Evolutionary conservation across 1,140 invertebrate genomes (phyloP), one percentile per base, ranked within the genome.

Genomic region (Delia radicum): DNA sequence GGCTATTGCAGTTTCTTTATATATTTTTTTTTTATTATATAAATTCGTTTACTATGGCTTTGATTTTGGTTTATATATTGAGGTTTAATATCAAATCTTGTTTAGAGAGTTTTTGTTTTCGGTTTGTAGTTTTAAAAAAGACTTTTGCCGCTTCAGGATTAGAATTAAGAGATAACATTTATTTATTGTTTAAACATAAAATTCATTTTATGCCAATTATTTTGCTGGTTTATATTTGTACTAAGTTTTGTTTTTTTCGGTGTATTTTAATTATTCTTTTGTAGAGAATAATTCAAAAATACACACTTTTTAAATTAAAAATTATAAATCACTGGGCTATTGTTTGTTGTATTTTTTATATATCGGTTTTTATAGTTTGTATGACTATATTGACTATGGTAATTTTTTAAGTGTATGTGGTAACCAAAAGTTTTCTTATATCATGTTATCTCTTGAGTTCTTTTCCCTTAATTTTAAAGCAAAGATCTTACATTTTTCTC

Each of bases 321-420:
- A 82, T 82, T 74, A 82, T 84, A 85, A 84, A 83, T 85, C 84
- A 75, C 83, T 85, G 83, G 83, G 83, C 83, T 85, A 85, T 77
- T 77, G 76, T 65, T 76, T 73, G 48, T 73, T 46, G 67, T 37
- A 42, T 73, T 73, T 73, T 37, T 72, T 37, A 27, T 72, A 26
- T 48, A 31, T 55, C 28, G 13, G 26, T 28, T 73, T 13, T 73
- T 55, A 24, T 73, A 73, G 37, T 48, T 37, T 26, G 15, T 13
- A 0, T 18, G 37, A 37, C 65, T 69, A 69, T 21, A 69, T 7
- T 18, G 65, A 21, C 65, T 69, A 69, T 69, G 29, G 65, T 69
- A 69, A 33, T 69, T 69, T 69, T 69, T 69, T 69, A 33, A 69
- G 29, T 67, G 63, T 69, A 69, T 69, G 65, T 69, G 65, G 65